Percentiles rank a stretch among this genome's conserved stretches.
Conservation (phyloP, 1,140 invertebrate genomes). For the Argopecten irradians region DNA sequence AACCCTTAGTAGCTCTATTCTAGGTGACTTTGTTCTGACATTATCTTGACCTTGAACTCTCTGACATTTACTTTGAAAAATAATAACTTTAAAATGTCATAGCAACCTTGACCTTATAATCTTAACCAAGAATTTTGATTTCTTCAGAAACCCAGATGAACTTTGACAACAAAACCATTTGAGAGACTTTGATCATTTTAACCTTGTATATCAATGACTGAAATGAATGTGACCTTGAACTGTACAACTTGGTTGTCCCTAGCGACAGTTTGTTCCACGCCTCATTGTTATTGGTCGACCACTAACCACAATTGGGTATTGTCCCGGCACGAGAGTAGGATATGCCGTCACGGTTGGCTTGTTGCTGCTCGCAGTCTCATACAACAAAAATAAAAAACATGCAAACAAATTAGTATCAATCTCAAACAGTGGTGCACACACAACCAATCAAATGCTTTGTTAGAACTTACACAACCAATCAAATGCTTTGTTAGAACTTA, state of each 20-base stretch:
- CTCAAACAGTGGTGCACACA: slow-evolving; percentile 31
- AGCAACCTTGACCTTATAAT: no score
- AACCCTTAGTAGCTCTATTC: no score
- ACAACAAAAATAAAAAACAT: slow-evolving; percentile 72
- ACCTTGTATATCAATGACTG: background rate
- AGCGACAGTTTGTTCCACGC: slow-evolving; percentile 2
- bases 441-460: slow-evolving; percentile 21
- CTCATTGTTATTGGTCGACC: slow-evolving; percentile 48
- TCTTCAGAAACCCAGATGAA: no score
- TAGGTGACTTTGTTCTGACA: no score
- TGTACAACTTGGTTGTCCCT: background rate
- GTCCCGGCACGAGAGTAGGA: slow-evolving; percentile 81
- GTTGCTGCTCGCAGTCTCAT: slow-evolving; percentile 63
- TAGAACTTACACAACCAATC: slow-evolving; percentile 23
- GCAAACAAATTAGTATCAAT: slow-evolving; percentile 71
- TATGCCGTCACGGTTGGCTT: slow-evolving; percentile 80
- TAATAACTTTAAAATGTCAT: no score
- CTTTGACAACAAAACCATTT: no score
- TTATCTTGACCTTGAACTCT: no score
- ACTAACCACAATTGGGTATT: slow-evolving; percentile 70
- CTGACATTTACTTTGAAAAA: no score
- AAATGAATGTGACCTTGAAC: background rate
- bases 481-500: slow-evolving; percentile 23
- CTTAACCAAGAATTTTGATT: no score
- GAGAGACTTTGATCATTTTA: background rate